Evolutionary conservation across 2,113 vertebrate genomes (phyloP), one percentile per base, ranked within the genome.

Genomic region (Pardalotus punctatus): DNA sequence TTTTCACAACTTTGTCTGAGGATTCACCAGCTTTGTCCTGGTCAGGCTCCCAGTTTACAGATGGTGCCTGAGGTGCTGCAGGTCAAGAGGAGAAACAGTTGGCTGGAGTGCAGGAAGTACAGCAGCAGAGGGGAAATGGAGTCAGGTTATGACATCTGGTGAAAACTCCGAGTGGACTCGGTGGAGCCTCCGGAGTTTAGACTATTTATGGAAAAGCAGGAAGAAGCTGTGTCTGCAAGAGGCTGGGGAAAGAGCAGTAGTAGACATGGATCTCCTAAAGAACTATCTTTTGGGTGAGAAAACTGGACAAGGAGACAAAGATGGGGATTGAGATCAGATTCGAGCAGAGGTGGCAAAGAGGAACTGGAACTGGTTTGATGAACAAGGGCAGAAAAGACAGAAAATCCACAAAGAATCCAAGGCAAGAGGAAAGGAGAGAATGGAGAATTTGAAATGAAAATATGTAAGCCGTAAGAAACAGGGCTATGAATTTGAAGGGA

Each of bases 341-440:
- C 38, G 11, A 43, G 40, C 48, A 38, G 23, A 51, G 48, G 22
- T 53, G 48, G 9, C 0, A 2, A 53, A 43, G 57, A 77, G 47
- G 47, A 89, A 64, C 47, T 15, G 11, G n/a, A 43, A 66, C 36
- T 61, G 42, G 10, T 28, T 56, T 24, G 31, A 12, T 25, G 36
- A 72, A 38, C 19, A 43, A 56, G 66, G 21, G 43, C 81, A 38
- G 69, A 77, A 77, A 76, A 72, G 66, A 22, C 38, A 54, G n/a
- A 45, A 72, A n/a, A 11, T 27, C 27, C 24, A 8, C 24, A 36
- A 40, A 40, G 62, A 48, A 40, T 89, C 93, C 21, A 56, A 31
- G n/a, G 14, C 0, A 0, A 6, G 5, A 7, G 8, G 1, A 45
- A 33, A 78, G 60, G 65, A 70, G 27, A 60, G 31, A 84, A 43